phyloP scores from a whole-genome alignment of 1,140 invertebrate species.

The Sitophilus oryzae region DNA sequence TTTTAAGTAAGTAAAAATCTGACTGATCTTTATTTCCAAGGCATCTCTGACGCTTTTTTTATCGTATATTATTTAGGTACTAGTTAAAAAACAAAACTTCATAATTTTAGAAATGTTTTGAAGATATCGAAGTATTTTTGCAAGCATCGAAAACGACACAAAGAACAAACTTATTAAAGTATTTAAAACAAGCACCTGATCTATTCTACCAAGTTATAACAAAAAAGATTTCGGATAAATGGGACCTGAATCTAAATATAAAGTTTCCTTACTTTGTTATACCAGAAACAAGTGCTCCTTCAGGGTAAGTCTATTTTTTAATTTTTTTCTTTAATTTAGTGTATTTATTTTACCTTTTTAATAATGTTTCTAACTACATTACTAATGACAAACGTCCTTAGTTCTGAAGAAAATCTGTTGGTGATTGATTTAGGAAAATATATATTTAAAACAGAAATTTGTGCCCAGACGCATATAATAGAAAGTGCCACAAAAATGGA shows the following conservation, averaged over 20 bases:
- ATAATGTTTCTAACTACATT: not conserved
- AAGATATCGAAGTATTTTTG: constrained; percentile 70
- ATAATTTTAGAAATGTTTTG: constrained; percentile 60
- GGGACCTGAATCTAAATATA: constrained; percentile 68
- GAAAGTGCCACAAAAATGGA: constrained; percentile 79
- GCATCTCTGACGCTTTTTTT: no score
- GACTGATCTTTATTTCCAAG: no score
- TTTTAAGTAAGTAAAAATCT: no score
- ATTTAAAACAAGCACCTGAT: constrained; percentile 41
- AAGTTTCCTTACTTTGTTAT: constrained; percentile 74
- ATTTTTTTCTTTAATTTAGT: not conserved
- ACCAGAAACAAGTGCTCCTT: constrained; percentile 68
- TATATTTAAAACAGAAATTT: constrained; percentile 67
- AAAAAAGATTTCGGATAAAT: constrained; percentile 49
- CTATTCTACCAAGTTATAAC: constrained; percentile 33
- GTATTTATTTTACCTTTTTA: not conserved
- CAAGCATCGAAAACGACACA: constrained; percentile 8
- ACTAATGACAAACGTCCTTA: constrained; percentile 17
- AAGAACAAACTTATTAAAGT: constrained; percentile 39
- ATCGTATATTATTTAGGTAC: no score
- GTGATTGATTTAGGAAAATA: constrained; percentile 69
- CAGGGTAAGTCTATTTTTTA: constrained; percentile 53
- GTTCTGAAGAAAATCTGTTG: constrained; percentile 59
- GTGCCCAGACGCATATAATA: constrained; percentile 58
- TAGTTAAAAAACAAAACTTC: not conserved